These are phyloP conservation scores for Solea solea DNA, from an alignment of 2,113 vertebrate species.

Conservation along the genomic window DNA sequence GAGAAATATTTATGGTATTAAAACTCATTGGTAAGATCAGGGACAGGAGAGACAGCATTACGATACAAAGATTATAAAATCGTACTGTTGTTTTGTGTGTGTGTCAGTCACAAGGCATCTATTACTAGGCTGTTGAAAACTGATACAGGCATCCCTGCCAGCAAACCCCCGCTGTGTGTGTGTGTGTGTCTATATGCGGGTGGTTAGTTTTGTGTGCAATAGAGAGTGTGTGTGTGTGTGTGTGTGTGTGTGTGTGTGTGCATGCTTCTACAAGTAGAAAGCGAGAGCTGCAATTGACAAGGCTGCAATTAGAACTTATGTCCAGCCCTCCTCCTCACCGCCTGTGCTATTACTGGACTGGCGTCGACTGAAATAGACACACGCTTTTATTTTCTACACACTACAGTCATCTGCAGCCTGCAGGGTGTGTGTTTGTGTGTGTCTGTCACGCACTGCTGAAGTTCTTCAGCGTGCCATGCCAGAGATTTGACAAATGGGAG, in stretches of 20 bases:
- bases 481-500: slow-evolving; percentile 26
- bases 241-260: background rate
- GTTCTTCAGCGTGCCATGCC: slow-evolving; percentile 14
- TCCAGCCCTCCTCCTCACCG: slow-evolving; percentile 45
- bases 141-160: slow-evolving; percentile 36
- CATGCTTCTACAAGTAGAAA: slow-evolving; percentile 22
- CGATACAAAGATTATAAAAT: background rate
- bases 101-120: slow-evolving; percentile 49
- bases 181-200: background rate
- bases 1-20: too few species aligned
- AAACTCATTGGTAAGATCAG: background rate
- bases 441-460: slow-evolving; percentile 12
- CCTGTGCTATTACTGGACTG: slow-evolving; percentile 60
- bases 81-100: background rate
- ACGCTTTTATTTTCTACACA: slow-evolving; percentile 56
- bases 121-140: slow-evolving; percentile 44
- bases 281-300: slow-evolving; percentile 54
- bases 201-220: too few species aligned
- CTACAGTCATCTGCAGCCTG: slow-evolving; percentile 51
- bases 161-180: slow-evolving; percentile 16
- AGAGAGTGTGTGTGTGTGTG: background rate
- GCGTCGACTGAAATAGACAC: slow-evolving; percentile 63
- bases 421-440: slow-evolving; percentile 11
- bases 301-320: slow-evolving; percentile 64
- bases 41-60: background rate